phyloP scores from a whole-genome alignment of 2,888 invertebrate species.

The Sicus ferrugineus region DNA sequence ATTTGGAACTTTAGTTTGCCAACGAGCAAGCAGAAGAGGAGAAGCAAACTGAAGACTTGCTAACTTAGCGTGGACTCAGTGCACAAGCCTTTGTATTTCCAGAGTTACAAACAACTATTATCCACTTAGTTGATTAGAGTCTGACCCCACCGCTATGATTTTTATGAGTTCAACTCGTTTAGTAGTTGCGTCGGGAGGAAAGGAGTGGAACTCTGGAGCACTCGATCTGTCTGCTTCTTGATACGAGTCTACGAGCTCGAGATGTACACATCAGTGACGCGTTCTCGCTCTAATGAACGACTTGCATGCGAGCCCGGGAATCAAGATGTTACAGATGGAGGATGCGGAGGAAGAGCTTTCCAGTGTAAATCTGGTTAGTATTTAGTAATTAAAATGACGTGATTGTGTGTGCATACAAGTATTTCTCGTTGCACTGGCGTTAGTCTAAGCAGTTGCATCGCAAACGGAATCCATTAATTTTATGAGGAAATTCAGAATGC shows the following conservation, averaged over 20 bases:
- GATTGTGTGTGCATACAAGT: background rate
- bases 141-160: slow-evolving; percentile 22
- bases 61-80: background rate
- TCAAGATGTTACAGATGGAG: background rate
- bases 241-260: background rate
- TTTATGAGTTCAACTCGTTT: slow-evolving; percentile 28
- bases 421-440: background rate
- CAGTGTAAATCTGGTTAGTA: slow-evolving; percentile 2
- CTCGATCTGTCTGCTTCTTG: background rate
- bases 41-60: background rate
- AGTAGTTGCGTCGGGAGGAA: background rate
- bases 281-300: slow-evolving; percentile 3
- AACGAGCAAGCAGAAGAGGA: background rate
- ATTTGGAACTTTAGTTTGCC: too few relatives aligned
- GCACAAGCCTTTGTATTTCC: background rate
- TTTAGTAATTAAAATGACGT: slow-evolving; percentile 4
- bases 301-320: background rate
- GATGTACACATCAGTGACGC: background rate
- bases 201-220: background rate
- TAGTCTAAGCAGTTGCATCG: slow-evolving; percentile 3
- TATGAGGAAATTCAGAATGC: background rate
- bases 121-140: background rate
- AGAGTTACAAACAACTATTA: slow-evolving; percentile 12
- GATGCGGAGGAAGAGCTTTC: background rate
- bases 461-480: slow-evolving; percentile 17